A percentile compares a stretch with the other conserved stretches of the same genome.
Evolutionary conservation across 2,888 invertebrate genomes (phyloP).

Genomic region (Sinhomidia bicolor): DNA sequence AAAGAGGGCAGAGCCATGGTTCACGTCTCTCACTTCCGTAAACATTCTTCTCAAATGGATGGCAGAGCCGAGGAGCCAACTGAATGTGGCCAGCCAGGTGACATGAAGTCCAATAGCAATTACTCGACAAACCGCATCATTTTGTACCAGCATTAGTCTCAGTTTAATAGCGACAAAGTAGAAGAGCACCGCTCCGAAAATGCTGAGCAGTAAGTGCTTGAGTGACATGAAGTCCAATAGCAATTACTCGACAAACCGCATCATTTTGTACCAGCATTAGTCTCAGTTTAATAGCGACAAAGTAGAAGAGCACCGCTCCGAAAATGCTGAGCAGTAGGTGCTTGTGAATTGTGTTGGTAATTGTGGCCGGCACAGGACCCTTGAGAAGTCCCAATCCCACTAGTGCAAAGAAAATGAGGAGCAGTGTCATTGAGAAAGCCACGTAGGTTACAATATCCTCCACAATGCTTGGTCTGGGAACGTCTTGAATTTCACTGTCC

Average conservation of each 20-base stretch:
- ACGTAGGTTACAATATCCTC: conserved; percentile 95
- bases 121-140: conserved; percentile 85
- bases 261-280: conserved; percentile 91
- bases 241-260: conserved; percentile 83
- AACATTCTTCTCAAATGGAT: conserved; percentile 96
- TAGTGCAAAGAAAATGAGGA: conserved; percentile 90
- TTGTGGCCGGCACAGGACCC: conserved; percentile 88
- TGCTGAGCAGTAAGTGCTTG: conserved; percentile 95
- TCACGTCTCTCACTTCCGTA: conserved; percentile 97
- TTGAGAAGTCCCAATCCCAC: conserved; percentile 91
- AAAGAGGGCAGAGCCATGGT: conserved; percentile 95
- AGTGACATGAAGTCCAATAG: too few relatives aligned
- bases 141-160: conserved; percentile 89
- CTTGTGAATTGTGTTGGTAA: conserved; percentile 96
- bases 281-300: conserved; percentile 93
- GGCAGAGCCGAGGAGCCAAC: conserved; percentile 96
- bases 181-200: conserved; percentile 92
- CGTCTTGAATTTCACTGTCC: conserved; percentile 93
- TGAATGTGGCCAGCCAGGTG: conserved; percentile 94
- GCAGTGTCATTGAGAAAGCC: conserved; percentile 92
- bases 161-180: conserved; percentile 94
- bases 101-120: conserved; percentile 88
- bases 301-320: conserved; percentile 91
- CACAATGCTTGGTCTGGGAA: conserved; percentile 92
- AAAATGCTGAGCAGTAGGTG: conserved; percentile 96